phyloP scores from a whole-genome alignment of 2,113 vertebrate genomes.

The Tragelaphus strepsiceros region DNA sequence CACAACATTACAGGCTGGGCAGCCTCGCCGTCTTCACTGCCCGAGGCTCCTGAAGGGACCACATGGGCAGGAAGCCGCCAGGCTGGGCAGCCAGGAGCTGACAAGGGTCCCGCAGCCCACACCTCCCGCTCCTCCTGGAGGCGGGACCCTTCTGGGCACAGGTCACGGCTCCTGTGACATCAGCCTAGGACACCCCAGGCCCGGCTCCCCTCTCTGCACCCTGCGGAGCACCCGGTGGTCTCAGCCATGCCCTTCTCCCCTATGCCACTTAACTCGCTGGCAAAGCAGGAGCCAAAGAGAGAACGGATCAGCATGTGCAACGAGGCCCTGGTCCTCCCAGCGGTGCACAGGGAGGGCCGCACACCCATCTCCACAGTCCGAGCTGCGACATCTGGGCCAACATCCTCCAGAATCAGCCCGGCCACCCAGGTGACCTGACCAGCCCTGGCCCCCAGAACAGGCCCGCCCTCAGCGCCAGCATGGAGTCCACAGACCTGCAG shows the following conservation, averaged over 20 bases:
- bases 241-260: background rate
- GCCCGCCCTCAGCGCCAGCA: background rate
- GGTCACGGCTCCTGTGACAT: background rate
- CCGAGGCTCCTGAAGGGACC: background rate
- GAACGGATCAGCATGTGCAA: rapidly evolving
- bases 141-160: background rate
- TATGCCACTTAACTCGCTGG: background rate
- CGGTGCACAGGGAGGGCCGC: rapidly evolving
- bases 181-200: background rate
- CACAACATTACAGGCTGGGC: background rate
- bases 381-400: background rate
- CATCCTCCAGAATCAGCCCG: background rate
- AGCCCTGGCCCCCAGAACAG: background rate
- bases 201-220: background rate
- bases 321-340: background rate
- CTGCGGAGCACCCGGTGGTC: rapidly evolving
- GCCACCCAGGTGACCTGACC: background rate
- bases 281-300: background rate
- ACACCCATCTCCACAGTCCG: background rate
- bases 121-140: background rate
- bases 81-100: background rate
- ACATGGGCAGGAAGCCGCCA: background rate
- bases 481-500: background rate
- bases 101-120: background rate
- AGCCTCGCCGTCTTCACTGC: background rate